phyloP scores from a whole-genome alignment of 2,888 invertebrate genomes.

The Agelastica alni region DNA sequence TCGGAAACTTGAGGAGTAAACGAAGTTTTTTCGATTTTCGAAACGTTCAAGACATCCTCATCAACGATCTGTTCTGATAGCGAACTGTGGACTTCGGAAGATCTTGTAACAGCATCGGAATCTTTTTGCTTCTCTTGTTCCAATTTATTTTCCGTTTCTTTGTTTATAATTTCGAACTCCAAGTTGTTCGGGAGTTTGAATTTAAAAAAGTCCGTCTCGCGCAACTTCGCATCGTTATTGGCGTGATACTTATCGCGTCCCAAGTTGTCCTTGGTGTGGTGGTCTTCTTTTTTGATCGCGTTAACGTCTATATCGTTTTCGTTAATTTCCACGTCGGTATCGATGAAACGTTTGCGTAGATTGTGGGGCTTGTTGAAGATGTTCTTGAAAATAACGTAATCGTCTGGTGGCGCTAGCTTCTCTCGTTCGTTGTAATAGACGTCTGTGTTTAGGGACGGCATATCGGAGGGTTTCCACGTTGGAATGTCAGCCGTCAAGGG shows the following conservation, averaged over 20 bases:
- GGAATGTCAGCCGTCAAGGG: slow-evolving; percentile 35
- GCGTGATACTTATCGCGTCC: neutral
- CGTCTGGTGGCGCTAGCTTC: slow-evolving; percentile 24
- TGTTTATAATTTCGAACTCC: neutral
- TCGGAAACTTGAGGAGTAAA: no score
- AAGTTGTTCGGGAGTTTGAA: neutral
- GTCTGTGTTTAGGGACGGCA: slow-evolving; percentile 32
- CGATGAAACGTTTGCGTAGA: slow-evolving; percentile 28
- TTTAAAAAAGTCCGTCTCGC: neutral
- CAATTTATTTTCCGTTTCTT: neutral
- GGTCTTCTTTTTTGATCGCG: slow-evolving; percentile 35
- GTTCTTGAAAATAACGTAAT: slow-evolving; percentile 23
- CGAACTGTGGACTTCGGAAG: neutral
- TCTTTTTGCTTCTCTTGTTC: neutral
- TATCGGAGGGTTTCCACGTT: slow-evolving; percentile 40
- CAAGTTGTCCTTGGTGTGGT: slow-evolving; percentile 6
- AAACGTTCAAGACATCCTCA: neutral
- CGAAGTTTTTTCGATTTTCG: no score
- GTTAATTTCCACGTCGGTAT: slow-evolving; percentile 18
- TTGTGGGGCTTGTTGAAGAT: slow-evolving; percentile 14
- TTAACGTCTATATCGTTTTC: slow-evolving; percentile 43
- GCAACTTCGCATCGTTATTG: neutral
- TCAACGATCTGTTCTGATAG: no score
- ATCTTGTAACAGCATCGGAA: neutral
- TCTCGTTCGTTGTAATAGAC: slow-evolving; percentile 8